Base-by-base conservation (phyloP, 2,888 invertebrate species). In the Brenthis hecate region DNA sequence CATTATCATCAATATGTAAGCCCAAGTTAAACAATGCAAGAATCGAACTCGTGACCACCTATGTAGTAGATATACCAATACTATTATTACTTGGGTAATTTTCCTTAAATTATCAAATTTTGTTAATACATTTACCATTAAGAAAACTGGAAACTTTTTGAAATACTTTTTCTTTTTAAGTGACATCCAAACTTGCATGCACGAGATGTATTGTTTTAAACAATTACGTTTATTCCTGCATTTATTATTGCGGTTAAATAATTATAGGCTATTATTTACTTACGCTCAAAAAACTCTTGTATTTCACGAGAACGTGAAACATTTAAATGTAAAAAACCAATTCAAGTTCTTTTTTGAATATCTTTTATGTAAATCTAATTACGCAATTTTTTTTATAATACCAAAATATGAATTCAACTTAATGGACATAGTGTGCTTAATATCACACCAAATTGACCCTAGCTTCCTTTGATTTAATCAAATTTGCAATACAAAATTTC, bases 141-240 rank as follows among this genome's bases (percentile, higher is more conserved):
- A 57, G 13, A 43, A 56, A 62, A 58, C 43, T 57, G 57, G 53
- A 53, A 66, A 58, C 56, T 36, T 60, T 50, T 23, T 36, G 36
- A 65, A 48, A 47, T 11, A 55, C 51, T 51, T 56, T 53, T 68
- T 63, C 56, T 48, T 56, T 32, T 43, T 56, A 58, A 57, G 54
- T 58, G 56, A 63, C 57, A 55, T 61, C 48, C 56, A 68, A 65
- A 47, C 60, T 69, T 58, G 53, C 58, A 60, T 62, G 66, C 56
- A 28, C 47, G 55, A 48, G 51, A 36, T 13, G 72, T 69, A 74
- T 74, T 74, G 73, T 74, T 71, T 72, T 69, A 71, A 65, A 60
- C 70, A 74, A 74, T 74, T 72, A 72, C 60, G 64, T 61, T 73
- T 51, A 61, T 71, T 66, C n/a, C 58, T 36, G 36, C 36, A 8